These are phyloP conservation scores for Chironomus tentans DNA, from an alignment of 2,888 invertebrate species.

Conservation along the genomic window DNA sequence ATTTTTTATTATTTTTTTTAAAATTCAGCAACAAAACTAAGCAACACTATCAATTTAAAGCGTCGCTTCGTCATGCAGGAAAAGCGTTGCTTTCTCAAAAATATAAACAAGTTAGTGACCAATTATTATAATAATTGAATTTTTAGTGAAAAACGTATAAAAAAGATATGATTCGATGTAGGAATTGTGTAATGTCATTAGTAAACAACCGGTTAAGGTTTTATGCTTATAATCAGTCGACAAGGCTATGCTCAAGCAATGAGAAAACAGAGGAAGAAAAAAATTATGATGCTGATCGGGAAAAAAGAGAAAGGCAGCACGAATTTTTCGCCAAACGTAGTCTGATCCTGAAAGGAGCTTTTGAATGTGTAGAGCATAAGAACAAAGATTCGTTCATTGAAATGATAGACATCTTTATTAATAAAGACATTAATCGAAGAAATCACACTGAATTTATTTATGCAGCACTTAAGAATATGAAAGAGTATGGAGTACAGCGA, in stretches of 20 bases:
- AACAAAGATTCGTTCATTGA: constrained; percentile 60
- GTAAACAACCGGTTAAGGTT: neutral
- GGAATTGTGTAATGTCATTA: neutral
- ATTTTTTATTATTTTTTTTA: too few relatives aligned
- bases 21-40: too few relatives aligned
- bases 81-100: too few relatives aligned
- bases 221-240: neutral
- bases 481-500: constrained; percentile 78
- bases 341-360: constrained; percentile 25
- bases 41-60: too few relatives aligned
- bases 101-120: too few relatives aligned
- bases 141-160: neutral
- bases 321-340: constrained; percentile 13
- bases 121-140: too few relatives aligned
- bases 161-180: constrained; percentile 9
- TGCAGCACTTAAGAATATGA: constrained; percentile 78
- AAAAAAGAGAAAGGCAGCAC: neutral
- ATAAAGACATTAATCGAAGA: constrained; percentile 56
- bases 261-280: neutral
- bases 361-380: constrained; percentile 39
- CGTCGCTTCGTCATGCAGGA: too few relatives aligned
- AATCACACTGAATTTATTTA: constrained; percentile 94
- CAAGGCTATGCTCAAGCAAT: neutral
- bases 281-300: neutral
- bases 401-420: constrained; percentile 64